Percentiles rank a stretch among this genome's conserved stretches.
These are phyloP conservation scores for Macropis europaea DNA, from an alignment of 2,888 invertebrate genomes.

Conservation along the genomic window DNA sequence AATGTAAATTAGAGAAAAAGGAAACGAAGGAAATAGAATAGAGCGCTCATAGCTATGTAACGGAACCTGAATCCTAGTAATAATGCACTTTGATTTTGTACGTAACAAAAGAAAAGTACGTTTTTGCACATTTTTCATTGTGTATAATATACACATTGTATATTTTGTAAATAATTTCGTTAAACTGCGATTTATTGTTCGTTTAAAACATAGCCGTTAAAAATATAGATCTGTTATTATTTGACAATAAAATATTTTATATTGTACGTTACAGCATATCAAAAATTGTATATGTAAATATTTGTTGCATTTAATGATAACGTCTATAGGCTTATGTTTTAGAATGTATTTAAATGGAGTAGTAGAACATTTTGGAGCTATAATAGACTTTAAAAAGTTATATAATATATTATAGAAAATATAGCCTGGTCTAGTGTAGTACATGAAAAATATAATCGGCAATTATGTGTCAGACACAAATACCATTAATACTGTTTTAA, in stretches of 20 bases:
- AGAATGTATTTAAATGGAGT: background rate
- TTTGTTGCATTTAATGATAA: constrained; percentile 25
- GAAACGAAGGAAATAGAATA: background rate
- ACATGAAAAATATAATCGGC: background rate
- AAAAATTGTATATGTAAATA: constrained; percentile 30
- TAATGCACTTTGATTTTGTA: background rate
- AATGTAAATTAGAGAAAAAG: background rate
- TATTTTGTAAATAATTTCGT: constrained; percentile 38
- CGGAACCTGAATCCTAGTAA: background rate
- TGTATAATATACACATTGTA: background rate
- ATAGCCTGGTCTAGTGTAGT: background rate
- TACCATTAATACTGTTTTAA: background rate
- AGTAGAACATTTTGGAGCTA: background rate
- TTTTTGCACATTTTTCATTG: background rate
- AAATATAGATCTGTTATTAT: constrained; percentile 50
- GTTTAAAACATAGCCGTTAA: background rate
- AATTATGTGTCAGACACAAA: background rate
- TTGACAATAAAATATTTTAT: constrained; percentile 12
- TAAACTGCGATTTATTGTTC: constrained; percentile 13
- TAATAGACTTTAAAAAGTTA: constrained; percentile 1
- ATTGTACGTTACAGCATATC: constrained; percentile 21
- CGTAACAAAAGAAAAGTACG: too few relatives aligned
- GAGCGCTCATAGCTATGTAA: background rate
- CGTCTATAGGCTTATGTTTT: constrained; percentile 1
- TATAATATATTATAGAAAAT: constrained; percentile 7